These are phyloP conservation scores for Hydrozoanthus gracilis DNA, from an alignment of 92 coral and sea anemone genomes.

Conservation along the genomic window DNA sequence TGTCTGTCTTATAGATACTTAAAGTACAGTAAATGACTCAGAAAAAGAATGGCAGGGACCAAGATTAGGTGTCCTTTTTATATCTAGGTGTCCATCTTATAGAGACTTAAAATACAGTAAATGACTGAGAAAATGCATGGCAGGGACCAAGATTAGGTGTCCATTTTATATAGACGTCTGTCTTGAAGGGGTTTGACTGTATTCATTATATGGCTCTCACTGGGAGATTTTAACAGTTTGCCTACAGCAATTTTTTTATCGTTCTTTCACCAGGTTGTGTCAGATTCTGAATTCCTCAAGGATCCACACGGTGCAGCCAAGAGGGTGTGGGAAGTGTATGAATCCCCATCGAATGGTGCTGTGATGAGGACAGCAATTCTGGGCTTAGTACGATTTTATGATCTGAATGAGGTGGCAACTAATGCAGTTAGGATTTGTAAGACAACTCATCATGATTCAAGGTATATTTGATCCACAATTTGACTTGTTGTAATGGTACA, in stretches of 20 bases:
- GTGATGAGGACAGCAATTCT: slow-evolving; percentile 90
- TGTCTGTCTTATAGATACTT: too few relatives aligned
- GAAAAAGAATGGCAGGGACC: too few relatives aligned
- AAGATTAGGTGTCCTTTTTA: too few relatives aligned
- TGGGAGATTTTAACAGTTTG: neutral
- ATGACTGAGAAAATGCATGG: too few relatives aligned
- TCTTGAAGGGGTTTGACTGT: neutral
- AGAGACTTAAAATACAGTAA: too few relatives aligned
- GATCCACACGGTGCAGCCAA: slow-evolving; percentile 96
- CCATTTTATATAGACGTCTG: too few relatives aligned
- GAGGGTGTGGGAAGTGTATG: slow-evolving; percentile 74
- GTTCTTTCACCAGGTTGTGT: slow-evolving; percentile 68
- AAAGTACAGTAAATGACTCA: too few relatives aligned
- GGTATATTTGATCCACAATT: slow-evolving; percentile 48
- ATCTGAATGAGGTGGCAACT: slow-evolving; percentile 83
- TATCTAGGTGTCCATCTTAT: too few relatives aligned
- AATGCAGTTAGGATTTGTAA: slow-evolving; percentile 95
- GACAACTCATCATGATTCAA: slow-evolving; percentile 91
- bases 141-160: too few relatives aligned
- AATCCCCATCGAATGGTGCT: slow-evolving; percentile 93
- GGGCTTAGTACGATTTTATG: slow-evolving; percentile 90
- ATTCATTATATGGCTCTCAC: neutral
- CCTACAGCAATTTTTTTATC: neutral
- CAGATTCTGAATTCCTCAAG: slow-evolving; percentile 78
- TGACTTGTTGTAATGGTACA: neutral